Evolutionary conservation across 2,888 invertebrate genomes (phyloP).

Genomic region (Hypomecis punctinalis): DNA sequence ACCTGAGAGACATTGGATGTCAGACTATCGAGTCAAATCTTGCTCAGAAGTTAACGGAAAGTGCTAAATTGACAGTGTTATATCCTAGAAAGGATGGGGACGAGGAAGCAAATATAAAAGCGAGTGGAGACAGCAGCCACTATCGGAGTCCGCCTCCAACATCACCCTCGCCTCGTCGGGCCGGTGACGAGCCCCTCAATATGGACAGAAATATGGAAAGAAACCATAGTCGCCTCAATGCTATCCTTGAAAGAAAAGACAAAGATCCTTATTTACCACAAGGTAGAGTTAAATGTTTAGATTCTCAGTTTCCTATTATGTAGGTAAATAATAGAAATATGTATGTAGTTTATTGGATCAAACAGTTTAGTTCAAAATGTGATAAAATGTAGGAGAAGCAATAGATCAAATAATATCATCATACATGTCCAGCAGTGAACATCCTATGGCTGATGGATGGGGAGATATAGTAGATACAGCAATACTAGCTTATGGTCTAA

Average conservation of each 20-base stretch:
- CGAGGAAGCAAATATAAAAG: slow-evolving; percentile 70
- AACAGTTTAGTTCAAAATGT: too few relatives aligned
- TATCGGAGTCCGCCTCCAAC: slow-evolving; percentile 51
- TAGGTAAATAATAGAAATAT: too few relatives aligned
- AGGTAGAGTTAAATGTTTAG: slow-evolving; percentile 20
- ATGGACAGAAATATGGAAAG: slow-evolving; percentile 68
- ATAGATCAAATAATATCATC: too few relatives aligned
- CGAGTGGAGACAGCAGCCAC: slow-evolving; percentile 70
- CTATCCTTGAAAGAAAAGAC: slow-evolving; percentile 75
- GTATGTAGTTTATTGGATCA: too few relatives aligned
- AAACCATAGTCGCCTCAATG: slow-evolving; percentile 68
- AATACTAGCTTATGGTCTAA: too few relatives aligned
- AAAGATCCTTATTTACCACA: slow-evolving; percentile 77
- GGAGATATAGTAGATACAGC: too few relatives aligned
- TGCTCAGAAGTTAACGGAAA: slow-evolving; percentile 67
- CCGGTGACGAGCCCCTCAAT: slow-evolving; percentile 64
- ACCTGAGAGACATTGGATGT: slow-evolving; percentile 73
- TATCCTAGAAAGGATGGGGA: slow-evolving; percentile 77
- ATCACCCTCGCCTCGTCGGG: slow-evolving; percentile 53
- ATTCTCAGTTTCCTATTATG: too few relatives aligned
- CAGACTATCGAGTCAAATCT: slow-evolving; percentile 76
- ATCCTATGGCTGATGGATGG: too few relatives aligned
- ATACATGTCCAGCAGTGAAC: too few relatives aligned
- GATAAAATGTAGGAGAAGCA: too few relatives aligned
- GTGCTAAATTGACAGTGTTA: slow-evolving; percentile 74